A percentile compares a stretch with the other conserved stretches of the same genome.
phyloP scores from a whole-genome alignment of 2,888 invertebrate genomes.

The Drosophila meridiana region DNA sequence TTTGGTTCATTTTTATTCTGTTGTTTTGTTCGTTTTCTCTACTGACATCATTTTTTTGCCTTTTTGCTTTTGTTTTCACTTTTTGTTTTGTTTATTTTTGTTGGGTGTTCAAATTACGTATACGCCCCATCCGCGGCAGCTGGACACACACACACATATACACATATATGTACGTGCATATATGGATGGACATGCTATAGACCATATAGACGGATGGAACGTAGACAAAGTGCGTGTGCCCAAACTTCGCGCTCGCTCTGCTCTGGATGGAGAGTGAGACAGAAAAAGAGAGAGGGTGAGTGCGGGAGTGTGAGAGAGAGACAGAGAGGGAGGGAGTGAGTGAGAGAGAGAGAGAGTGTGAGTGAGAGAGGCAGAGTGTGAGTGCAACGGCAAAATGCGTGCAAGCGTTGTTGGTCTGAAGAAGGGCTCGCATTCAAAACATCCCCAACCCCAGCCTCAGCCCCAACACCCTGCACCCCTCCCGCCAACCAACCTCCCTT shows the following conservation, averaged over 20 bases:
- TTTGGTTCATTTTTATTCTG: conserved; percentile 66
- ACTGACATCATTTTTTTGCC: conserved; percentile 77
- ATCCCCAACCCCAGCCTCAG: background rate
- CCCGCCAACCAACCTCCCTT: background rate
- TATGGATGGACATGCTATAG: background rate
- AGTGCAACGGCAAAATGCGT: conserved; percentile 15
- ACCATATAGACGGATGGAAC: conserved; percentile 32
- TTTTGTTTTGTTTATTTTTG: conserved; percentile 77
- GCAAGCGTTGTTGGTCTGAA: background rate
- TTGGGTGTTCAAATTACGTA: conserved; percentile 59
- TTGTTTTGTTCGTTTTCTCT: conserved; percentile 79
- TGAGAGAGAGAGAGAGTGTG: background rate
- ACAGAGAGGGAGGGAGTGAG: background rate
- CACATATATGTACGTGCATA: background rate
- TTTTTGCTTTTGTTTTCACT: conserved; percentile 72
- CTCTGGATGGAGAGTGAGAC: background rate
- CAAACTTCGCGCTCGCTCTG: conserved; percentile 16
- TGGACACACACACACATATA: conserved; percentile 5
- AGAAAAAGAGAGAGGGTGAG: background rate
- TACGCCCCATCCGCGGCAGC: conserved; percentile 39
- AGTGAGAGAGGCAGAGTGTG: background rate
- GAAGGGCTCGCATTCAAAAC: conserved; percentile 12
- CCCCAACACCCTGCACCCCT: background rate
- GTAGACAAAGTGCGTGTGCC: conserved; percentile 54
- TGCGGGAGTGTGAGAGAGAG: background rate